Evolutionary conservation across 2,797 vertebrate genomes (phyloP), one percentile per base, ranked within the genome.

Genomic region (Tenualosa thibaudeaui): DNA sequence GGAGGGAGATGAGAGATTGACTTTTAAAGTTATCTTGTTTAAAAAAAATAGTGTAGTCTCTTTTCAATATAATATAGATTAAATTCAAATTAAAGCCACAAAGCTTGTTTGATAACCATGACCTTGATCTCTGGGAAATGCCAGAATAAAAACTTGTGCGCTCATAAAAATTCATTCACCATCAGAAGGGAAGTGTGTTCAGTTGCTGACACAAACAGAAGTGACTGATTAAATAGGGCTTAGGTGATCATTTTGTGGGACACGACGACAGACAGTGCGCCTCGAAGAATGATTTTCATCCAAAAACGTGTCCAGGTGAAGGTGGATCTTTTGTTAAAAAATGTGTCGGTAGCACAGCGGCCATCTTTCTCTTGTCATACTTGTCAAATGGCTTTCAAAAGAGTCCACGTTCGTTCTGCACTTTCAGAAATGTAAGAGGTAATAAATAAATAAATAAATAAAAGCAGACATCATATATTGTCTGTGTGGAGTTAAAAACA

Each of bases 121-220:
- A 26, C 65, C 65, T 43, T 40, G 65, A 2, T 40, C 10, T 71
- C 15, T 13, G 46, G 15, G 17, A 40, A 75, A 75, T 75, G 37
- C 31, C 68, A 43, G 68, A 2, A 13, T 40, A 40, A 40, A 31
- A 75, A 19, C 31, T 1, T 7, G 68, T 75, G 68, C 40, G 15
- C 68, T 40, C 37, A 71, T 71, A 71, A 71, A 71, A 71, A 71
- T 71, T 71, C 65, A 71, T 71, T 71, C 24, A 37, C 65, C 26
- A 75, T 43, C 68, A 5, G 37, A 75, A 40, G 17, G 68, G 68
- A 37, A 40, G 68, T 43, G 15, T 75, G 68, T 75, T 75, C 31
- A 40, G 31, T 75, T 75, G 68, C 68, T 75, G 68, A 75, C 68
- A 75, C 68, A 43, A 75, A 75, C 68, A 75, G 37, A 75, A 75